Evolutionary conservation across 2,888 invertebrate species (phyloP), one percentile per base, ranked within the genome.

Genomic region (Sphaerophoria taeniata): DNA sequence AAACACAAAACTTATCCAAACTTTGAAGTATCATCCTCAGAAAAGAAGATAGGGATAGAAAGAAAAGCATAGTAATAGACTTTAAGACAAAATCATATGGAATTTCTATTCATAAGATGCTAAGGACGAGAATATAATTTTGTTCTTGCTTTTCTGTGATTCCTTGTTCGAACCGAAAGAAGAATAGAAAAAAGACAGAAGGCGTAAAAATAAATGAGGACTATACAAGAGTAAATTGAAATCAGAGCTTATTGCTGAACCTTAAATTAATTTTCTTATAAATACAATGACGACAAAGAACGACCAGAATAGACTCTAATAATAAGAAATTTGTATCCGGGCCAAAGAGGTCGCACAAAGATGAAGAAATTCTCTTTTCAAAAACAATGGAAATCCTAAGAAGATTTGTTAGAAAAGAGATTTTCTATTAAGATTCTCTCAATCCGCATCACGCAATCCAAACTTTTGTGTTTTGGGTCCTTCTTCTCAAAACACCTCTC

Each of bases 401-500:
- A 39, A 84, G 74, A 71, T 71, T 75, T 69, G 60, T 47, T 67
- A 39, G 24, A 24, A 24, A 24, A 56, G 53, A 71, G 63, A 60
- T 67, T 75, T 70, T 53, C 51, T 56, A 24, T 55, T 24, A 71
- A 58, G 70, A 65, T 60, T 83, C 56, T 47, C 73, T 55, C 73
- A 74, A 72, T 76, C 67, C 67, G 69, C 75, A 11, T 43, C 43
- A 84, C 79, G 84, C 79, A 80, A 80, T 84, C 75, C 75, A 84
- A 84, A 84, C 63, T 83, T 84, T 83, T 71, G 49, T 34, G 47
- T 53, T 6, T 24, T 2, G 12, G 12, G 4, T 43, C 6, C 39
- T 6, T 39, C 39, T 9, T 12, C 43, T 11, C 9, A 43, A 43
- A 12, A 43, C 43, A 43, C 24, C 24, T 24, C 24, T 24, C 24